Evolutionary conservation across 2,888 invertebrate genomes (phyloP).

Genomic region (Mactromeris polynyma): DNA sequence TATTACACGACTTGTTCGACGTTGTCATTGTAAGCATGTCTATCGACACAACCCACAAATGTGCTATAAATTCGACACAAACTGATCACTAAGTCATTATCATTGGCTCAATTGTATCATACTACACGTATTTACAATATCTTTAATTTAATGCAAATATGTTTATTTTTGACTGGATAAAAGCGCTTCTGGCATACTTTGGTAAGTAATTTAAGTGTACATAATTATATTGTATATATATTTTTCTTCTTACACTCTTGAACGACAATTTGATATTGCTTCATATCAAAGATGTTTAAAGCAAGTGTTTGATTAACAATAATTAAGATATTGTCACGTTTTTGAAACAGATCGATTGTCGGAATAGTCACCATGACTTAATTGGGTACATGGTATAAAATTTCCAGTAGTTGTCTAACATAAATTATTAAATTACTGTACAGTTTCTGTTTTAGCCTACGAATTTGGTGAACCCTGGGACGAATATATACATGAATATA

Average conservation of each 20-base stretch:
- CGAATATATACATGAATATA: too few species aligned
- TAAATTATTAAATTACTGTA: too few species aligned
- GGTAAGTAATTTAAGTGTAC: constrained; percentile 62
- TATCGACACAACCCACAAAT: background rate
- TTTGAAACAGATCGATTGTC: too few species aligned
- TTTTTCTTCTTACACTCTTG: background rate
- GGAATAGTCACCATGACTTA: too few species aligned
- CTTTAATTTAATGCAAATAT: constrained; percentile 27
- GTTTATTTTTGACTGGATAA: constrained; percentile 67
- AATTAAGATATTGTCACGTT: too few species aligned
- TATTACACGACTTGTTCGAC: constrained; percentile 11
- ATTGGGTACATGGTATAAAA: too few species aligned
- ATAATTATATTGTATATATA: background rate
- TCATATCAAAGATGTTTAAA: too few species aligned
- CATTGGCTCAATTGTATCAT: background rate
- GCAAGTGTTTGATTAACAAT: too few species aligned
- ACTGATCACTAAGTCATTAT: background rate
- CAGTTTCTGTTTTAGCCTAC: too few species aligned
- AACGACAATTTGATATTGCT: too few species aligned
- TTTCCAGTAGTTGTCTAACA: too few species aligned
- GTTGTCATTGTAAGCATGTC: background rate
- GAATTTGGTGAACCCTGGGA: too few species aligned
- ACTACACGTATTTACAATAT: background rate
- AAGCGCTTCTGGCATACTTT: constrained; percentile 57
- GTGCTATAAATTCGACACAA: background rate